These are phyloP conservation scores for Argya squamiceps DNA, from an alignment of 2,797 vertebrate genomes.

Conservation along the genomic window DNA sequence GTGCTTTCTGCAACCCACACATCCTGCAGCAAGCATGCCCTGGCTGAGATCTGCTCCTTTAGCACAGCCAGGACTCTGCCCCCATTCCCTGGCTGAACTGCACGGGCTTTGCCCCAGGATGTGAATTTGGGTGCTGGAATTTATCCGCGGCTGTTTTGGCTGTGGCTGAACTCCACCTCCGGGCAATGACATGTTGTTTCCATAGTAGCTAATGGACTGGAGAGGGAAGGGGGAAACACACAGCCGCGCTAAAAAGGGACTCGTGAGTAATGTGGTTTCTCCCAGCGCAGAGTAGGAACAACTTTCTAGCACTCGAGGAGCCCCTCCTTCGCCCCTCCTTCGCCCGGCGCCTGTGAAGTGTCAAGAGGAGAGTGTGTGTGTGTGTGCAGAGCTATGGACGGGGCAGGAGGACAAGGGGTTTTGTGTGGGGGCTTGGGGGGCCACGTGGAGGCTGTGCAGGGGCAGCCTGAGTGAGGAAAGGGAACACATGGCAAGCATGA, in stretches of 20 bases:
- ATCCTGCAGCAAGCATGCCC: background rate
- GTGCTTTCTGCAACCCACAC: background rate
- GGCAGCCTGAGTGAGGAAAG: background rate
- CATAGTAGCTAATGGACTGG: slow-evolving; percentile 69
- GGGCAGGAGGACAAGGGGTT: background rate
- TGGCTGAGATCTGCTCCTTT: background rate
- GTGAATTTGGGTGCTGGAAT: slow-evolving; percentile 62
- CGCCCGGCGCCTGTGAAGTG: background rate
- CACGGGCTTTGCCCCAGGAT: slow-evolving; percentile 21
- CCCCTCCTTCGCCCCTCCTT: background rate
- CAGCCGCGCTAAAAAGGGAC: slow-evolving; percentile 38
- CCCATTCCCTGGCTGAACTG: background rate
- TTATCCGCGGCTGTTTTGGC: slow-evolving; percentile 48
- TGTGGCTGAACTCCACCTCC: slow-evolving; percentile 59
- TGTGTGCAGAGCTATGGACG: background rate
- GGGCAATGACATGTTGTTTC: slow-evolving; percentile 61
- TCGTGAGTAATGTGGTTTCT: slow-evolving; percentile 63
- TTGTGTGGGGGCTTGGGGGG: accelerated
- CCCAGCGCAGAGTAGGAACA: background rate
- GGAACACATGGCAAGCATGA: background rate
- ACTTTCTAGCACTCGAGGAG: slow-evolving; percentile 22
- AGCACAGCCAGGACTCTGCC: background rate
- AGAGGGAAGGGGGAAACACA: slow-evolving; percentile 55
- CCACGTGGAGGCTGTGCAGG: accelerated
- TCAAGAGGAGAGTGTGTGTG: background rate